phyloP scores from a whole-genome alignment of 2,888 invertebrate species.

The Cosmia pyralina region DNA sequence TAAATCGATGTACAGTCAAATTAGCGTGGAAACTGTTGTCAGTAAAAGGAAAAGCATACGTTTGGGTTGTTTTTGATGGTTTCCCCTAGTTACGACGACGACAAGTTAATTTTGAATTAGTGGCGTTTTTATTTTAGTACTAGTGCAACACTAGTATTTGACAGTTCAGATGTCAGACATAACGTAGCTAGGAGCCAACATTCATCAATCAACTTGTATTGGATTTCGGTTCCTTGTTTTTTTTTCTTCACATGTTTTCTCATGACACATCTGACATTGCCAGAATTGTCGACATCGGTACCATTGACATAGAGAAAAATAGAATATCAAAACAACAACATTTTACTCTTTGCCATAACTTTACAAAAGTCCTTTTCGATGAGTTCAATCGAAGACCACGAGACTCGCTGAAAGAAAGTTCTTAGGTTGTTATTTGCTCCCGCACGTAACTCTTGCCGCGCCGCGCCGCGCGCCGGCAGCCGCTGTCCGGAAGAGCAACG shows the following conservation, averaged over 20 bases:
- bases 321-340: neutral
- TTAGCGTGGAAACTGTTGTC: neutral
- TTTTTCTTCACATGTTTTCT: no score
- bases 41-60: neutral
- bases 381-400: constrained; percentile 40
- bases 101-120: neutral
- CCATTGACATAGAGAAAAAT: no score
- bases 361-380: constrained; percentile 36
- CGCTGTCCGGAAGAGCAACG: constrained; percentile 76
- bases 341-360: neutral
- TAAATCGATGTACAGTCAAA: neutral
- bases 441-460: constrained; percentile 42
- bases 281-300: no score
- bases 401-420: constrained; percentile 75
- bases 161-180: neutral
- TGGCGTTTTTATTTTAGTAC: neutral
- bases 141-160: neutral
- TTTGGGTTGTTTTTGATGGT: neutral
- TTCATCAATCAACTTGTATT: no score
- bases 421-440: constrained; percentile 75
- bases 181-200: neutral
- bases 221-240: no score
- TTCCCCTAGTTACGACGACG: no score
- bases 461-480: constrained; percentile 42
- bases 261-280: no score